Evolutionary conservation across 2,888 invertebrate species (phyloP), one percentile per base, ranked within the genome.

Genomic region (Hypomecis punctinalis): DNA sequence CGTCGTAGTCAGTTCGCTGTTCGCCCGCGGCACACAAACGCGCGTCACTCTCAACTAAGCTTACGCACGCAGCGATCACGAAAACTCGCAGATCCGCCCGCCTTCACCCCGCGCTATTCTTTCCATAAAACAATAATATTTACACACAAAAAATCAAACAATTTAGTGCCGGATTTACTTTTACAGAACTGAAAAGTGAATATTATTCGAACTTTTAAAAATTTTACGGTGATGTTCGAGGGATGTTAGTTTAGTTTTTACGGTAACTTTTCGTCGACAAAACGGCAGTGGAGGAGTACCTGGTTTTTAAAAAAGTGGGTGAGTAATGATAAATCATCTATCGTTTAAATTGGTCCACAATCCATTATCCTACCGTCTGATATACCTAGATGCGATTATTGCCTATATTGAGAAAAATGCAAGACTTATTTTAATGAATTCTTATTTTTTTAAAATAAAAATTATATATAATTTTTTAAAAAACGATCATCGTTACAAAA

Each of bases 221-320:
- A 71, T 72, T 70, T 75, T 68, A 78, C 80, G 78, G 66, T 76
- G 67, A 61, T 66, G 53, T 45, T 64, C 62, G 52, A 75, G 80
- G 76, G 76, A 82, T 85, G 79, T 71, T 56, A 45, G 60, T 64
- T 76, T 66, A 68, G 63, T 67, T 64, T 68, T 66, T 45, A 61
- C 60, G 53, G 68, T 57, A 58, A 72, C 62, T 76, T 78, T 74
- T 75, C 75, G 77, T 69, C 70, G 67, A 76, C 80, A 79, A 81
- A 73, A 76, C 76, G 74, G 73, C 73, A 65, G 76, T 75, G 71
- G 71, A 78, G 69, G 74, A 76, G 71, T 74, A 73, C 67, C 72
- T 74, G 68, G 72, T 81, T 78, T 80, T 82, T 77, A 79, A 86
- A 88, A 89, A 90, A 89, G 88, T 88, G 88, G 90, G 90, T 90